Evolutionary conservation across 1,140 invertebrate species (phyloP), one percentile per base, ranked within the genome.

Genomic region (Andrena cerasifolii): DNA sequence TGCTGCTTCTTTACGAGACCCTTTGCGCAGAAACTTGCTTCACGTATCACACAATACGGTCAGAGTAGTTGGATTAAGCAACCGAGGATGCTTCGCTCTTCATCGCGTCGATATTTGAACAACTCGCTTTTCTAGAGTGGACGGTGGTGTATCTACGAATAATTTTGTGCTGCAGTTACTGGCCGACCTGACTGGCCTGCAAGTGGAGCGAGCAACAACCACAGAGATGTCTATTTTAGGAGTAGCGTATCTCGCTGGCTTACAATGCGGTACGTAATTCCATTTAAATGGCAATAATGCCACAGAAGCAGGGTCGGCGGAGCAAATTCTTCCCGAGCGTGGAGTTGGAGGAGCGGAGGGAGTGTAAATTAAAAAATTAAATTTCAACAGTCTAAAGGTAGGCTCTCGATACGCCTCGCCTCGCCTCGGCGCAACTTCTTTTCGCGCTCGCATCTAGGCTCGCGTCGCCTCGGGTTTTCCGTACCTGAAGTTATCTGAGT

Each of bases 61-160:
- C 90, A 87, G 58, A 61, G 45, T 28, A 18, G 10, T 40, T 40
- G 4, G 10, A 40, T 40, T 40, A 40, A 3, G 36, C 10, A 40
- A 5, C 36, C 10, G 10, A 40, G 4, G 3, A 40, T 10, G 3
- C 36, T 40, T 40, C 36, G 3, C 36, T 40, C 36, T 40, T 40
- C 36, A 40, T 40, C 10, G 3, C 36, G 10, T 40, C 10, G 4
- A n/a, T 40, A 7, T 47, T 36, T 56, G 7, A n/a, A n/a, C n/a
- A n/a, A n/a, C n/a, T 47, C 8, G 47, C 26, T 26, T 33, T 10
- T 16, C 12, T 88, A 98, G 98, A 83, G 94, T 97, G 51, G 97
- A 98, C 91, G 98, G 98, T n/a, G 98, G 98, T 33, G 98, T 99
- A 21, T 96, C 97, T 0, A 95, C 95, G 72, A 99, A 98, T 91